Percentiles rank a stretch among this genome's conserved stretches.
Evolutionary conservation across 2,888 invertebrate species (phyloP).

Genomic region (Dioctria rufipes): DNA sequence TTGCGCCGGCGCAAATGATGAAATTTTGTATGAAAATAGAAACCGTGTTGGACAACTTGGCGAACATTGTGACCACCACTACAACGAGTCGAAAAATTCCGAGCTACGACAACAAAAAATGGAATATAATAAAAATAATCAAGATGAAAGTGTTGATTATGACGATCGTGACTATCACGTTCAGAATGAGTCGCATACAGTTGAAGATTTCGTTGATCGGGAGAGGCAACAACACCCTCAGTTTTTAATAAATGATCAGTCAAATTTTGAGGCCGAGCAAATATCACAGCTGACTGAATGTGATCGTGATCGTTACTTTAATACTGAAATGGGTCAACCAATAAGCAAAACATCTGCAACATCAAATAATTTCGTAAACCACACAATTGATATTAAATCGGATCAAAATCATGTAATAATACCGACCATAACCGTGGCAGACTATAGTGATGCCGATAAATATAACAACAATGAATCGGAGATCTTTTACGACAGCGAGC

Average conservation of each 20-base stretch:
- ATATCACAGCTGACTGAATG: constrained; percentile 63
- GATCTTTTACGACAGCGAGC: constrained; percentile 65
- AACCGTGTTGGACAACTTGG: constrained; percentile 15
- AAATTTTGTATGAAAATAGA: constrained; percentile 54
- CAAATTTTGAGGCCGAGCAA: constrained; percentile 45
- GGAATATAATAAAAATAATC: not conserved
- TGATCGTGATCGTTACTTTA: constrained; percentile 62
- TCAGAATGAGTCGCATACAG: constrained; percentile 1
- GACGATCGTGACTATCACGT: constrained; percentile 25
- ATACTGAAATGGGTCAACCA: constrained; percentile 60
- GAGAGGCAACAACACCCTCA: not conserved
- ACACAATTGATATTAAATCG: constrained; percentile 7
- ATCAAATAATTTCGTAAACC: not conserved
- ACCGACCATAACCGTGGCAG: constrained; percentile 68
- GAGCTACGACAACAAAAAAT: not conserved
- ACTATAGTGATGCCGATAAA: constrained; percentile 63
- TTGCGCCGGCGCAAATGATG: constrained; percentile 53
- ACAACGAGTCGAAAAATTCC: constrained; percentile 12
- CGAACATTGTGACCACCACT: constrained; percentile 28
- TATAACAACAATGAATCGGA: constrained; percentile 60
- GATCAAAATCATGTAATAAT: constrained; percentile 58
- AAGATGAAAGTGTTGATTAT: constrained; percentile 20
- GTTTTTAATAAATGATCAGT: constrained; percentile 41
- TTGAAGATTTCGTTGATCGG: not conserved
- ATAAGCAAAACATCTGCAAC: constrained; percentile 56